A percentile compares a stretch with the other conserved stretches of the same genome.
phyloP scores from a whole-genome alignment of 2,797 vertebrate species.

The Myotis vivesi region DNA sequence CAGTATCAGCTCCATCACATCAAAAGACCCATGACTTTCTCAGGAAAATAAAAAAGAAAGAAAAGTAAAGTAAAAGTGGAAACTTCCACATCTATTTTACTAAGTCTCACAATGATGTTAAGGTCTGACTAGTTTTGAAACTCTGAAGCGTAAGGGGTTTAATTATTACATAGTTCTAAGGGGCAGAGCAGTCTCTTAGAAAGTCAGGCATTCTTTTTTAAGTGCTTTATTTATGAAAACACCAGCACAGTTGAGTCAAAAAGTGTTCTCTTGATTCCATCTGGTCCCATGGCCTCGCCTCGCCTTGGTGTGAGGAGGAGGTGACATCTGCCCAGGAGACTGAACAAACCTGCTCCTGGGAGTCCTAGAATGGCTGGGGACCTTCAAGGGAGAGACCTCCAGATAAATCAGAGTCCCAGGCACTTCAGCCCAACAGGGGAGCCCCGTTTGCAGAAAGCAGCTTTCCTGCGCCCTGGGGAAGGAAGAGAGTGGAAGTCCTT shows the following conservation, averaged over 20 bases:
- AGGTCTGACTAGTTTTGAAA: slow-evolving; percentile 23
- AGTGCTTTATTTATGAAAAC: slow-evolving; percentile 59
- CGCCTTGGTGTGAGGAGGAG: background rate
- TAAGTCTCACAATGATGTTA: background rate
- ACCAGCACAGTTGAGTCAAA: slow-evolving; percentile 12
- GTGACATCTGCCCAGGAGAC: background rate
- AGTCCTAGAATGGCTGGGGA: background rate
- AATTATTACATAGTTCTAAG: slow-evolving; percentile 58
- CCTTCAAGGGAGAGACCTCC: background rate
- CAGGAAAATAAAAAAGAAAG: background rate
- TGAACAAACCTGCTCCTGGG: background rate
- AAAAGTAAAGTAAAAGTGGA: background rate
- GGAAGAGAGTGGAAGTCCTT: background rate
- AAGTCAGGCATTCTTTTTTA: slow-evolving; percentile 32
- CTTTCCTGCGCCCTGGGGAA: background rate
- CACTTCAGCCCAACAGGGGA: background rate
- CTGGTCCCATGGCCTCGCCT: background rate
- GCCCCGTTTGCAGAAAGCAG: background rate
- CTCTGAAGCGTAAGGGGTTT: slow-evolving; percentile 29
- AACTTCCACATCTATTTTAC: slow-evolving; percentile 14
- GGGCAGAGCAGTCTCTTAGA: slow-evolving; percentile 35
- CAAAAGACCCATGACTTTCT: background rate
- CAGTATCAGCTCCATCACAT: background rate
- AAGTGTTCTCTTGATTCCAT: slow-evolving; percentile 8
- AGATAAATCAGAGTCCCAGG: background rate